Base-by-base conservation (phyloP, 2,113 vertebrate species). In the Sporophila hypoxantha region DNA sequence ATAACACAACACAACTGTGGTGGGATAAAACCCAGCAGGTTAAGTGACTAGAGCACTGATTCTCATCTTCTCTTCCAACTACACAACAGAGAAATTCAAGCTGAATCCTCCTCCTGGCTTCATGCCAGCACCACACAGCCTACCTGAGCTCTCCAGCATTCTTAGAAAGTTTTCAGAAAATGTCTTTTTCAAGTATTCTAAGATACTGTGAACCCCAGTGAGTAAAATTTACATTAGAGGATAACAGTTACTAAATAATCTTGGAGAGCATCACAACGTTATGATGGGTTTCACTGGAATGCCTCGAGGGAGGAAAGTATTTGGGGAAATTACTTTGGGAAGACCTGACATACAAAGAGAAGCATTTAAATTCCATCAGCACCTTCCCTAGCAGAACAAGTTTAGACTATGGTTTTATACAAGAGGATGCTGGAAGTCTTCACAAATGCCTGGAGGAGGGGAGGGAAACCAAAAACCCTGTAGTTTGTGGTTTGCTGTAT, bases 301-400 rank as follows among this genome's bases (percentile, higher is more conserved):
- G 47, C 69, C 79, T 65, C 12, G 2, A 82, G 56, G 68, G 37
- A 84, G 17, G 59, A 76, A 85, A 66, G 44, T 34, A 59, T 76
- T 69, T 76, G 42, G 34, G 64, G 76, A 94, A 93, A 82, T 82
- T 66, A 85, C 73, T 82, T 34, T 79, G 52, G 62, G 82, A 89
- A 92, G 60, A 92, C 47, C 32, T 80, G 68, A 91, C 76, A 68
- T 12, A 71, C 15, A 76, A 87, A 85, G 50, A 74, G 42, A 89
- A 87, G 56, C 87, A 91, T 80, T 70, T 60, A 29, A 81, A 86
- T 71, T 86, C 49, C 41, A 74, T 25, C 44, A 80, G 44, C 60
- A 10, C 17, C 44, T 42, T 61, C 37, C 57, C 70, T 17, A 78
- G 55, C 21, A 75, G 70, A 91, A 90, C 84, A 82, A 90, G 93